Conservation (phyloP, 2,888 invertebrate genomes). For the Tachina lurida region DNA sequence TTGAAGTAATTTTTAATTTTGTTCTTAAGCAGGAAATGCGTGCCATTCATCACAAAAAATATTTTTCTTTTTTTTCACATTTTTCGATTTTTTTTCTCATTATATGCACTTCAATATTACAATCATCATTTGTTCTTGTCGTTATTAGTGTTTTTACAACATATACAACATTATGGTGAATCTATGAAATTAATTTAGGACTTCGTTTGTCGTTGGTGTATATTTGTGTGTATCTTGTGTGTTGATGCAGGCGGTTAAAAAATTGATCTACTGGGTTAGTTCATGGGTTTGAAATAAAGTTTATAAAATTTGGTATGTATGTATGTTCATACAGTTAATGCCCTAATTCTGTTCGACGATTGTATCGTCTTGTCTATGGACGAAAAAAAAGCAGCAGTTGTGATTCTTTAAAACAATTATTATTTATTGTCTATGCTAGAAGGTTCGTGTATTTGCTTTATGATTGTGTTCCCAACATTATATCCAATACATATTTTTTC, state of each 20-base stretch:
- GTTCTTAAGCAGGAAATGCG: constrained; percentile 70
- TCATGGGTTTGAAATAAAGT: neutral
- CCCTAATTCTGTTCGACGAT: too few species aligned
- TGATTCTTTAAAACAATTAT: too few species aligned
- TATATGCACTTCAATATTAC: constrained; percentile 30
- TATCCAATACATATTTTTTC: too few species aligned
- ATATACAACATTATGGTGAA: constrained; percentile 34
- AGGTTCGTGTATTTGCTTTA: too few species aligned
- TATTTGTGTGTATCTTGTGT: neutral
- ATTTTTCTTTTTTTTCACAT: constrained; percentile 32
- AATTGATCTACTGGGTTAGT: neutral
- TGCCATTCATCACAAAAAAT: constrained; percentile 70
- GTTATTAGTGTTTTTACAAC: constrained; percentile 52
- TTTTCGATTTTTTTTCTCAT: constrained; percentile 16
- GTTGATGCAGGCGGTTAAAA: neutral
- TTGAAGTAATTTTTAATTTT: constrained; percentile 26
- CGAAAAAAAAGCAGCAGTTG: too few species aligned
- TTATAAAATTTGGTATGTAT: too few species aligned
- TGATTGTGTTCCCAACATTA: too few species aligned
- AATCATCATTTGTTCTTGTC: constrained; percentile 70
- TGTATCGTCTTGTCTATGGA: too few species aligned
- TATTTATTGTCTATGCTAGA: too few species aligned
- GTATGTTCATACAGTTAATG: too few species aligned
- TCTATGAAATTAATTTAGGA: constrained; percentile 51
- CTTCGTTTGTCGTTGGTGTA: constrained; percentile 61